Percentiles rank a stretch among this genome's conserved stretches.
Evolutionary conservation across 1,140 invertebrate species (phyloP).

Genomic region (Panulirus ornatus): DNA sequence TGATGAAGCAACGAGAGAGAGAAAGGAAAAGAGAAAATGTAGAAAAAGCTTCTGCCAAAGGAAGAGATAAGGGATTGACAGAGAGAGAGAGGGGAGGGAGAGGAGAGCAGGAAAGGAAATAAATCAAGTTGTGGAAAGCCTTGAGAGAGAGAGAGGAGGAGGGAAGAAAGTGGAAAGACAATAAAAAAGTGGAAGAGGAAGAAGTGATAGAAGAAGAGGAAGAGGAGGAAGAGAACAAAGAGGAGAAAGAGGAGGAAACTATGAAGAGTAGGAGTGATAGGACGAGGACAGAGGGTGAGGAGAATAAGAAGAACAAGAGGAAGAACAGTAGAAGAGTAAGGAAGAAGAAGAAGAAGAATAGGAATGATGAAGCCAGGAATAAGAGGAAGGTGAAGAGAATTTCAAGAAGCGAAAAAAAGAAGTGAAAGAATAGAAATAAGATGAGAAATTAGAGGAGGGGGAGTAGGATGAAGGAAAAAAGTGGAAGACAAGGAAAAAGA

Average conservation of each 20-base stretch:
- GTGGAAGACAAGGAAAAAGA: neutral
- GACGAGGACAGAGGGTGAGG: neutral
- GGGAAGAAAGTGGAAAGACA: neutral
- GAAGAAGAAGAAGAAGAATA: neutral
- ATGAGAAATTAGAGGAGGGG: neutral
- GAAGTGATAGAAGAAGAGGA: neutral
- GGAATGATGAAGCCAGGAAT: neutral
- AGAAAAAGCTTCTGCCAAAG: too few species aligned
- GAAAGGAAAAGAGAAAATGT: neutral
- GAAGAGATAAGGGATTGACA: neutral
- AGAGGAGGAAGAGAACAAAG: too few species aligned
- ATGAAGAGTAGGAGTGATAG: neutral
- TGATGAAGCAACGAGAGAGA: neutral
- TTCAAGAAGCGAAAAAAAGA: too few species aligned
- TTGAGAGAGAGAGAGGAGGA: neutral
- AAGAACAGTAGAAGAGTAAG: neutral
- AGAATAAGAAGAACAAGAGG: neutral
- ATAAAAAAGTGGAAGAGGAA: neutral
- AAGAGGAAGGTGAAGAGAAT: neutral
- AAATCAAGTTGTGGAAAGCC: too few species aligned
- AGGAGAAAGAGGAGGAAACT: neutral
- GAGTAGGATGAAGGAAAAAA: too few species aligned
- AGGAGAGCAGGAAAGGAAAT: neutral
- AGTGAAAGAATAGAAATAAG: too few species aligned
- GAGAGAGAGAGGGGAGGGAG: neutral